A percentile compares a stretch with the other conserved stretches of the same genome.
phyloP scores from a whole-genome alignment of 2,888 invertebrate species.

The Nomada flava region DNA sequence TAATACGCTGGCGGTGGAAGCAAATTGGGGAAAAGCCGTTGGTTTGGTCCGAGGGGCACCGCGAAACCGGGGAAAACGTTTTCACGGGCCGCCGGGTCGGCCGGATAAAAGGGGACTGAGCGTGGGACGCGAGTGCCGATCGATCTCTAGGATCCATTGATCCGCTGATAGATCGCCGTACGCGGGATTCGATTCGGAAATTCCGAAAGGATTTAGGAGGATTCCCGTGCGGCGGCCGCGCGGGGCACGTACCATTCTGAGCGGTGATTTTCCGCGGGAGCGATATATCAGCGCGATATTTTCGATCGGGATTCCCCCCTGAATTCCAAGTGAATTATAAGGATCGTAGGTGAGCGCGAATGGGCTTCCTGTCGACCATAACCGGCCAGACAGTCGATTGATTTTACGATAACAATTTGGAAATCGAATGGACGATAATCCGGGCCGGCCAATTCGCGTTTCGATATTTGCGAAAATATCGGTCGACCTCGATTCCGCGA shows the following conservation, averaged over 20 bases:
- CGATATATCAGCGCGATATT: constrained; percentile 34
- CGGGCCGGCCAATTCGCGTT: constrained; percentile 33
- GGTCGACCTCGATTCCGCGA: not conserved
- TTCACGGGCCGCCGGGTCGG: not conserved
- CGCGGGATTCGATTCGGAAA: constrained; percentile 9
- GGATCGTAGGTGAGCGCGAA: constrained; percentile 33
- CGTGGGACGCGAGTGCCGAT: not conserved
- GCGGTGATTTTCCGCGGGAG: constrained; percentile 36
- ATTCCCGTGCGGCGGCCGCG: constrained; percentile 1
- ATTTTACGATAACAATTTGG: constrained; percentile 39
- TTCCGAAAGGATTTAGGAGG: constrained; percentile 20
- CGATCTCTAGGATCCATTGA: constrained; percentile 1
- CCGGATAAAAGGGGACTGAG: too few relatives aligned
- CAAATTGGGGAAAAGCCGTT: not conserved
- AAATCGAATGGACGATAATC: constrained; percentile 40
- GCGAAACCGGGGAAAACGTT: not conserved
- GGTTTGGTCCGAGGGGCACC: not conserved
- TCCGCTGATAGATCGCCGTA: constrained; percentile 20
- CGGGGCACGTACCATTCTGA: constrained; percentile 14
- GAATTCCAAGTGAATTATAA: constrained; percentile 54
- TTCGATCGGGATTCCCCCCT: constrained; percentile 32
- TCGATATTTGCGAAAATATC: constrained; percentile 35
- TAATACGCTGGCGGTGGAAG: constrained; percentile 53
- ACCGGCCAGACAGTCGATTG: constrained; percentile 16
- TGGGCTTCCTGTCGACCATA: not conserved